Evolutionary conservation across 2,888 invertebrate species (phyloP), one percentile per base, ranked within the genome.

Genomic region (Tholera decimalis): DNA sequence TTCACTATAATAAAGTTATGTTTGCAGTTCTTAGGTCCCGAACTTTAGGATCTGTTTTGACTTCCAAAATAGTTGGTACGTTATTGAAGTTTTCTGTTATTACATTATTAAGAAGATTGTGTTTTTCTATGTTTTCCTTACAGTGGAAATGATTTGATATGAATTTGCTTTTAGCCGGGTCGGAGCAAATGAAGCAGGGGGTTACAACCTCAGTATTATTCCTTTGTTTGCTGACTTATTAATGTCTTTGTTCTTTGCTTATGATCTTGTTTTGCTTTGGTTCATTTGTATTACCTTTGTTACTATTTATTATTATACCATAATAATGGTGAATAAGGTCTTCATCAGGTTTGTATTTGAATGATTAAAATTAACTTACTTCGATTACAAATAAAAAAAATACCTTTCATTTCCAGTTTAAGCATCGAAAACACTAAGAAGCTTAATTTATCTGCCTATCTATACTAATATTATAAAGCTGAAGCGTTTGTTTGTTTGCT

Each of bases 1-100:
- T 92, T 89, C 83, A 80, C 83, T 84, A 82, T 88, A 90, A 91
- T 92, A 92, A 90, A 92, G 87, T 91, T 85, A 88, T 92, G 89
- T 89, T 86, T 86, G 79, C 85, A 84, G 81, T 83, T 86, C 79
- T 79, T 79, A 74, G 82, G 77, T 78, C 60, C 72, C 61, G 67
- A 75, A 77, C 75, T 79, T 80, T 76, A 79, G 72, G 71, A 83
- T 80, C 80, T 79, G 77, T 83, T 85, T 84, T 71, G 70, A 74
- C 77, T 83, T 55, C 61, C 68, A 73, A 77, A 80, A 69, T 72
- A 73, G 73, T 73, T 41, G 6, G 66, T 66, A 59, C 41, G 71
- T 63, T 80, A 77, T 74, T 70, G 62, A 65, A 72, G 53, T 57
- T 57, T 43, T 61, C 59, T 50, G 57, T 62, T 66, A 64, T 63